phyloP scores from a whole-genome alignment of 1,140 invertebrate genomes.

The Zophobas atratus region DNA sequence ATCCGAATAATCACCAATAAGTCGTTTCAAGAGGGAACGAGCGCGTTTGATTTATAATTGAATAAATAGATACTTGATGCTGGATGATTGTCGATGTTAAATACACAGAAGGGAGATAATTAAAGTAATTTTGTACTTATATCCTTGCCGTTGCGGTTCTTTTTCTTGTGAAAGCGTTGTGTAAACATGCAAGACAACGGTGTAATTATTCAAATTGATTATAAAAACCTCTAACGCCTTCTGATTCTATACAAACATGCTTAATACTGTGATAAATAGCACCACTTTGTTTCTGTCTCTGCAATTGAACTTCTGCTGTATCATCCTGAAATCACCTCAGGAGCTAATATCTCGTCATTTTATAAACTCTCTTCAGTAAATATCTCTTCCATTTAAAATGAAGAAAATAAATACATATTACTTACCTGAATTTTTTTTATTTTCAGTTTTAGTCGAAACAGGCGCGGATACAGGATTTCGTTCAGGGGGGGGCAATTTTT shows the following conservation, averaged over 20 bases:
- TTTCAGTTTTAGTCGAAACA: too few relatives aligned
- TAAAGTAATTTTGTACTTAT: constrained; percentile 25
- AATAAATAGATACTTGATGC: constrained; percentile 27
- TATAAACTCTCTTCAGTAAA: too few relatives aligned
- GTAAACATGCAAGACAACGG: constrained; percentile 1
- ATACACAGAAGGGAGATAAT: constrained; percentile 29
- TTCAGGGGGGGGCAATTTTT: too few relatives aligned
- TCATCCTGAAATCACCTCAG: background rate
- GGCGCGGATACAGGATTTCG: too few relatives aligned
- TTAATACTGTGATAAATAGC: constrained; percentile 29
- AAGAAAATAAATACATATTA: too few relatives aligned
- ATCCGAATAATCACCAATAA: constrained; percentile 52
- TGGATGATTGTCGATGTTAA: constrained; percentile 36
- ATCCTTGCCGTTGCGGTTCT: constrained; percentile 1
- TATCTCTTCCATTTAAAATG: too few relatives aligned
- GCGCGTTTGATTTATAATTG: constrained; percentile 41
- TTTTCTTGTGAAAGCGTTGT: background rate
- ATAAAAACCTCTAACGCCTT: constrained; percentile 10
- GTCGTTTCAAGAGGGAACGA: constrained; percentile 43
- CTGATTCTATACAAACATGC: constrained; percentile 6
- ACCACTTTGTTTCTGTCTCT: constrained; percentile 31
- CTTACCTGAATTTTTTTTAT: too few relatives aligned
- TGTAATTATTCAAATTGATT: constrained; percentile 22
- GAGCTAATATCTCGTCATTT: too few relatives aligned
- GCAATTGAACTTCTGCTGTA: constrained; percentile 2